Percentiles rank a stretch among this genome's conserved stretches.
phyloP scores from a whole-genome alignment of 2,113 vertebrate genomes.

The Chaenocephalus aceratus region DNA sequence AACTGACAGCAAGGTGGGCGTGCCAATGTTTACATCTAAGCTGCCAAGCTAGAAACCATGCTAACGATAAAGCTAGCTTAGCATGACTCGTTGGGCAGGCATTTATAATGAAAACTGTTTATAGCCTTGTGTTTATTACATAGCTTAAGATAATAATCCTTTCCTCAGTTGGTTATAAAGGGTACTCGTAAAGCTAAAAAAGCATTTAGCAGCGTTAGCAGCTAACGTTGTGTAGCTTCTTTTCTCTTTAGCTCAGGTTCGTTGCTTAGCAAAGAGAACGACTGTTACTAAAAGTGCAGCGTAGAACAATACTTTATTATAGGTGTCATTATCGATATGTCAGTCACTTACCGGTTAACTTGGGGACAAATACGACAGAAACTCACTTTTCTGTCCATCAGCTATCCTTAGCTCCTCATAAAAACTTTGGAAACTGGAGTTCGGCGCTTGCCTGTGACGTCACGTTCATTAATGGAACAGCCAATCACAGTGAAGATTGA shows the following conservation, averaged over 20 bases:
- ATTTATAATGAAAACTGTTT: rapidly evolving
- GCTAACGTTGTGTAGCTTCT: slow-evolving; percentile 29
- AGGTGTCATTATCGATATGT: neutral
- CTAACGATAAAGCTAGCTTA: slow-evolving; percentile 19
- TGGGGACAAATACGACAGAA: slow-evolving; percentile 9
- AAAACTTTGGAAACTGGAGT: slow-evolving; percentile 67
- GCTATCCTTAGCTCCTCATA: slow-evolving; percentile 52
- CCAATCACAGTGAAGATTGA: slow-evolving; percentile 59
- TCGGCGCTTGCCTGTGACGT: slow-evolving; percentile 78
- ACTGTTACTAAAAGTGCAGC: neutral
- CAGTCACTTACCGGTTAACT: slow-evolving; percentile 41
- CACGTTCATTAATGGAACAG: slow-evolving; percentile 5
- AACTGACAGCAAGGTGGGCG: slow-evolving; percentile 36
- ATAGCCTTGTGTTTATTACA: rapidly evolving
- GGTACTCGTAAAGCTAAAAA: neutral
- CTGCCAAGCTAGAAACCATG: slow-evolving; percentile 6
- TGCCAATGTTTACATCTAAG: slow-evolving; percentile 58
- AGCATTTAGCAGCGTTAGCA: slow-evolving; percentile 31
- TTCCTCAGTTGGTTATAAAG: too few species aligned
- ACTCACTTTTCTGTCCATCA: slow-evolving; percentile 61
- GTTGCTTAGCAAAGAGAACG: neutral
- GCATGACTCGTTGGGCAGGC: neutral
- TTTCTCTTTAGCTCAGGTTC: neutral
- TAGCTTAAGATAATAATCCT: rapidly evolving
- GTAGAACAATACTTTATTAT: rapidly evolving